These are phyloP conservation scores for Cheiracanthium punctorium DNA, from an alignment of 2,888 invertebrate genomes.

Conservation along the genomic window DNA sequence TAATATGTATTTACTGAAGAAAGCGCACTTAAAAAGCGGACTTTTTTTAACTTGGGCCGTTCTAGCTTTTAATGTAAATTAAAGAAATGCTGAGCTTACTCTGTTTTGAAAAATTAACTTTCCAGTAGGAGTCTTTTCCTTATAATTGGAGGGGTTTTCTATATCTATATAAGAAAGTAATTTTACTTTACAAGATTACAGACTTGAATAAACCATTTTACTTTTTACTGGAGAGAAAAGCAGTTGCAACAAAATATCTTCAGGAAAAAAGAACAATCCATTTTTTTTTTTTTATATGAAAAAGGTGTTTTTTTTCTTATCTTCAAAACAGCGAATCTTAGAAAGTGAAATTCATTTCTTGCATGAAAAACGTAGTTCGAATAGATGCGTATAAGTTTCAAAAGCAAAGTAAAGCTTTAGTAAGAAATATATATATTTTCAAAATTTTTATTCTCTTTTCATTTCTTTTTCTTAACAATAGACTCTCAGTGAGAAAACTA, in stretches of 20 bases:
- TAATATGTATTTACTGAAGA: background rate
- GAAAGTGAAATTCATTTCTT: constrained; percentile 8
- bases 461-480: no score
- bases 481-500: background rate
- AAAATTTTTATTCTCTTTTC: no score
- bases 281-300: no score
- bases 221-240: background rate
- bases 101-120: constrained; percentile 6
- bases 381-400: background rate
- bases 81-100: background rate
- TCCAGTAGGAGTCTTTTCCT: background rate
- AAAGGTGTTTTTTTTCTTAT: background rate
- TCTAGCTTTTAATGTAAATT: background rate
- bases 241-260: background rate
- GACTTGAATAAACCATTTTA: background rate
- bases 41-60: background rate
- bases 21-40: background rate
- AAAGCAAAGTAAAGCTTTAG: background rate
- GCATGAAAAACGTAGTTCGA: background rate
- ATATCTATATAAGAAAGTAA: constrained; percentile 11
- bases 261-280: background rate
- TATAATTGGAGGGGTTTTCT: background rate
- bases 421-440: background rate
- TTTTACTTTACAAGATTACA: constrained; percentile 11
- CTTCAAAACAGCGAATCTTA: background rate